Conservation (phyloP, 2,888 invertebrate genomes). For the Onchidella celtica region DNA sequence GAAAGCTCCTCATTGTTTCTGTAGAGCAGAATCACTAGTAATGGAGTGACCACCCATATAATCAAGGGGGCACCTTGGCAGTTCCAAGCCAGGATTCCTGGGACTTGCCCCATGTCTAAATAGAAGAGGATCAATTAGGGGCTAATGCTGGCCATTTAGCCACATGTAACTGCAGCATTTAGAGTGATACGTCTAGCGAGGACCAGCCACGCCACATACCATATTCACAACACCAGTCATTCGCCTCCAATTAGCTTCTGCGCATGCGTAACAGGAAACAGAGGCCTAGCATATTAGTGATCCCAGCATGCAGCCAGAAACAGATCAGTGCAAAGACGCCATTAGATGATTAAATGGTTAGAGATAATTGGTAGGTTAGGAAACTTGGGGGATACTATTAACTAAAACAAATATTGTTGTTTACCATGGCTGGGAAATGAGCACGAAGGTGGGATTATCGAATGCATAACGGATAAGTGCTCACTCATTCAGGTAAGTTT, state of each 20-base stretch:
- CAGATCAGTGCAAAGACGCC: constrained; percentile 28
- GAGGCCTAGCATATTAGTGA: constrained; percentile 16
- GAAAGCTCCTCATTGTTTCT: no score
- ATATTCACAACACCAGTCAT: constrained; percentile 34
- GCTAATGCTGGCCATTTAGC: constrained; percentile 32
- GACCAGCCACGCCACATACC: constrained; percentile 22
- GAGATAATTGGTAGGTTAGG: not conserved
- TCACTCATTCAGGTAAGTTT: no score
- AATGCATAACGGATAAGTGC: not conserved
- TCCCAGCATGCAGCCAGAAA: not conserved
- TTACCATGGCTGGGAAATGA: not conserved
- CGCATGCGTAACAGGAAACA: constrained; percentile 31
- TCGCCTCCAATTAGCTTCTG: constrained; percentile 36
- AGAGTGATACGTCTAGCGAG: constrained; percentile 26
- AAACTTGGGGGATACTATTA: not conserved
- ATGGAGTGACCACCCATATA: not conserved
- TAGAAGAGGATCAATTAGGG: constrained; percentile 24
- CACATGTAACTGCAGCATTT: constrained; percentile 30
- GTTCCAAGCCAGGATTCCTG: not conserved
- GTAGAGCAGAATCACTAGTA: no score
- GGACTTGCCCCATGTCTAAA: constrained; percentile 12
- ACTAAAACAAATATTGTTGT: not conserved
- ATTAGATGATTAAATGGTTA: constrained; percentile 2
- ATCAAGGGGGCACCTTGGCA: not conserved
- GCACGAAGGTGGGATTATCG: not conserved